Conservation (phyloP, 2,888 invertebrate genomes). For the Cataglyphis cursor region DNA sequence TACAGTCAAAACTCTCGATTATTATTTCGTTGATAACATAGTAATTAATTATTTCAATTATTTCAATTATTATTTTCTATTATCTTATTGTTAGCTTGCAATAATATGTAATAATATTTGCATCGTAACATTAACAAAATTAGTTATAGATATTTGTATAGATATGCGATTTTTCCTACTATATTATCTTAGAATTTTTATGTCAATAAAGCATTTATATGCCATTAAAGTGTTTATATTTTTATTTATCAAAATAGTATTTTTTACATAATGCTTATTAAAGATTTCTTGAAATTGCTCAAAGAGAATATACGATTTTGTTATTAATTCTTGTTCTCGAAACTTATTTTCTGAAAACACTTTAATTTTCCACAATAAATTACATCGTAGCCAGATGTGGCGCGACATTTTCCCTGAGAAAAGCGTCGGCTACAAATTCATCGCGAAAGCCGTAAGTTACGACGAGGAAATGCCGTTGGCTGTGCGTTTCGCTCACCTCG, state of each 20-base stretch:
- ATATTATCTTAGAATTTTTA: not conserved
- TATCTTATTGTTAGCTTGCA: not conserved
- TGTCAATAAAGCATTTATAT: not conserved
- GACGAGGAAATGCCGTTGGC: conserved; percentile 1
- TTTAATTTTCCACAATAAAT: conserved; percentile 19
- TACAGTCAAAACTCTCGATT: not conserved
- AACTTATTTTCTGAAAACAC: not conserved
- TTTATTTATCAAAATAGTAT: not conserved
- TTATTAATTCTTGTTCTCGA: not conserved
- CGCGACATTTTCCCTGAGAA: conserved; percentile 24
- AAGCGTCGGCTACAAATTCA: conserved; percentile 19
- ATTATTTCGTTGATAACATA: conserved; percentile 5
- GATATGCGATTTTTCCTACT: not conserved
- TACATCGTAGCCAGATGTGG: conserved; percentile 10
- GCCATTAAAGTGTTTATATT: not conserved
- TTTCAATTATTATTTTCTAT: not conserved
- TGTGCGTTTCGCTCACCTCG: conserved; percentile 11
- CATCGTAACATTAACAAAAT: not conserved
- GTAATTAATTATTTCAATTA: not conserved
- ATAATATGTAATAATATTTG: not conserved
- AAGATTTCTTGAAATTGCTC: not conserved
- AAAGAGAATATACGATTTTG: not conserved
- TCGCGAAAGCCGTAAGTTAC: conserved; percentile 30
- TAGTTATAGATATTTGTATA: not conserved
- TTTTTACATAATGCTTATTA: not conserved